Evolutionary conservation across 1,140 invertebrate genomes (phyloP).

Genomic region (Condylostylus longicornis): DNA sequence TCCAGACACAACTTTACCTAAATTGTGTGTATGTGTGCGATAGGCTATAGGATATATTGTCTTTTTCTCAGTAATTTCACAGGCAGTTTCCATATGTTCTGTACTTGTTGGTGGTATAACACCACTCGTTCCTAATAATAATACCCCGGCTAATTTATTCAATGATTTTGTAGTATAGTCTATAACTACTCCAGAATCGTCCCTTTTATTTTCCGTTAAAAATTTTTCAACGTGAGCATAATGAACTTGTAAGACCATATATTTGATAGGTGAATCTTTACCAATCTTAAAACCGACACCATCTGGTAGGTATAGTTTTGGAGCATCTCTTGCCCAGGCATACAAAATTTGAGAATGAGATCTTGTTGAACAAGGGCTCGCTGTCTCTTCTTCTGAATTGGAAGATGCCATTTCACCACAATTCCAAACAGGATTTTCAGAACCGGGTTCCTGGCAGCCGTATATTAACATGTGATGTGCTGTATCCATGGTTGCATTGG

Average conservation of each 20-base stretch:
- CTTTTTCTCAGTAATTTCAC: slow-evolving; percentile 63
- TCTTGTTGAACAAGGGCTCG: slow-evolving; percentile 52
- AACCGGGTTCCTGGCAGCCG: slow-evolving; percentile 76
- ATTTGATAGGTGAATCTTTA: slow-evolving; percentile 51
- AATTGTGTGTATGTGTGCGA: slow-evolving; percentile 79
- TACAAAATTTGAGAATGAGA: slow-evolving; percentile 70
- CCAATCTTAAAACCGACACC: slow-evolving; percentile 72
- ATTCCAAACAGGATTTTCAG: slow-evolving; percentile 65
- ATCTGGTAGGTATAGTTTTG: slow-evolving; percentile 64
- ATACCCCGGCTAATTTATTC: slow-evolving; percentile 70
- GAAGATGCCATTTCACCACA: slow-evolving; percentile 79
- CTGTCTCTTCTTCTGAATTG: slow-evolving; percentile 31
- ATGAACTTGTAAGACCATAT: slow-evolving; percentile 85
- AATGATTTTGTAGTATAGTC: slow-evolving; percentile 63
- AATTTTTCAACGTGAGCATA: slow-evolving; percentile 65
- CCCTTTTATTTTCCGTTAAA: slow-evolving; percentile 51
- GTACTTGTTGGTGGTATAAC: slow-evolving; percentile 48
- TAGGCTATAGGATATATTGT: slow-evolving; percentile 88
- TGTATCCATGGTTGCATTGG: slow-evolving; percentile 77
- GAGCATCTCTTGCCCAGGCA: slow-evolving; percentile 94
- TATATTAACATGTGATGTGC: slow-evolving; percentile 96
- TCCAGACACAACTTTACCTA: slow-evolving; percentile 75
- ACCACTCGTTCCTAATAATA: slow-evolving; percentile 72
- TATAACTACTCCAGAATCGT: slow-evolving; percentile 67
- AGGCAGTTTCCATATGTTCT: slow-evolving; percentile 81